These are phyloP conservation scores for Sciurus niger DNA, from an alignment of 2,113 vertebrate genomes.

Conservation along the genomic window DNA sequence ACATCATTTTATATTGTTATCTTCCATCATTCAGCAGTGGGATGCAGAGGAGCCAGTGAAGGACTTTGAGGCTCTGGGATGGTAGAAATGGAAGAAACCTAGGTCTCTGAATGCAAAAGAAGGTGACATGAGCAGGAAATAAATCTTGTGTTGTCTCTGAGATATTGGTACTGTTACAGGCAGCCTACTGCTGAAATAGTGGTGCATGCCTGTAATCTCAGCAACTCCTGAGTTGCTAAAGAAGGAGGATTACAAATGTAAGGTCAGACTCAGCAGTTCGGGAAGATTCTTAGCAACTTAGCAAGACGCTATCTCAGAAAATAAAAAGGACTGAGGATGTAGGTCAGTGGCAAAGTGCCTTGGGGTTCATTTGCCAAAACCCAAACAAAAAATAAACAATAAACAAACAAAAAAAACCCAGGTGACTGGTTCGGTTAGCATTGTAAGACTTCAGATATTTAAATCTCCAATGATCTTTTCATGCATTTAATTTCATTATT, in stretches of 20 bases:
- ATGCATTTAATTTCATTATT: conserved; percentile 50
- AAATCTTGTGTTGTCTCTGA: not conserved
- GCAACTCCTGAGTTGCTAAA: no score
- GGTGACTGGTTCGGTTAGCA: not conserved
- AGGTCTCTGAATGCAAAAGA: not conserved
- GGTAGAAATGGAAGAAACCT: not conserved
- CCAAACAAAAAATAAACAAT: no score
- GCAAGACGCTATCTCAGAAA: no score
- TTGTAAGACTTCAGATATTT: not conserved
- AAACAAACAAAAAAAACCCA: no score
- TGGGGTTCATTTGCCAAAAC: no score
- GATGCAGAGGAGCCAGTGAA: not conserved
- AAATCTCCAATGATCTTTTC: not conserved
- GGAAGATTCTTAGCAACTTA: no score
- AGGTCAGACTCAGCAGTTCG: no score
- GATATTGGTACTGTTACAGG: not conserved
- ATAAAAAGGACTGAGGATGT: no score
- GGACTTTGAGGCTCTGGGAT: not conserved
- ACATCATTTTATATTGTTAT: not conserved
- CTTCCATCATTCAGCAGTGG: not conserved
- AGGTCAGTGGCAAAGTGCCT: no score
- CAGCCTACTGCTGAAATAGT: not conserved
- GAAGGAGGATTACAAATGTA: no score
- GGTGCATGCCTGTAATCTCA: no score
- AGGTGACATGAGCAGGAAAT: not conserved